phyloP scores from a whole-genome alignment of 2,888 invertebrate species.

The Myathropa florea region DNA sequence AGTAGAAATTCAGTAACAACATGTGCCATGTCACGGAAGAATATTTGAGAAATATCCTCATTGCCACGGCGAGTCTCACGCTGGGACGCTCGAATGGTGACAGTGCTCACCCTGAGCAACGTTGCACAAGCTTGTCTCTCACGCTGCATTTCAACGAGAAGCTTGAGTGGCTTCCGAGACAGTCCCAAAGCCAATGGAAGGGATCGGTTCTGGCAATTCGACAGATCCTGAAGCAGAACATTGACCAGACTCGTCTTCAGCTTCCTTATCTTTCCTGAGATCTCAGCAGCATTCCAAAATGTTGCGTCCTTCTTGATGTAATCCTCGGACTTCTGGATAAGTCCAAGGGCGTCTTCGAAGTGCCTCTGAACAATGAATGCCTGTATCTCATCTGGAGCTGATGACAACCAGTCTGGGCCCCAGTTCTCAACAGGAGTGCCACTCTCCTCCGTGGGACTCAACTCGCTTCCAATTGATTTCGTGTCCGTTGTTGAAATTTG shows the following conservation, averaged over 20 bases:
- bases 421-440: conserved; percentile 75
- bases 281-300: conserved; percentile 76
- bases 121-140: conserved; percentile 80
- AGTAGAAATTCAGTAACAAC: conserved; percentile 88
- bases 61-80: conserved; percentile 80
- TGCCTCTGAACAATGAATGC: conserved; percentile 97
- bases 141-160: conserved; percentile 83
- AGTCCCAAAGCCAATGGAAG: conserved; percentile 94
- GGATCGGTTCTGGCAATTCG: conserved; percentile 94
- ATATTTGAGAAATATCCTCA: conserved; percentile 83
- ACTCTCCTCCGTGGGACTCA: conserved; percentile 74
- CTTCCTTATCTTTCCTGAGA: conserved; percentile 83
- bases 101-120: conserved; percentile 78
- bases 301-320: conserved; percentile 80
- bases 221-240: conserved; percentile 92
- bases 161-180: conserved; percentile 89
- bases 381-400: conserved; percentile 96
- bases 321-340: conserved; percentile 87
- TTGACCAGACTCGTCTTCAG: conserved; percentile 90
- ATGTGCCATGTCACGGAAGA: conserved; percentile 86
- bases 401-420: conserved; percentile 92
- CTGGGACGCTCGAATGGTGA: conserved; percentile 78
- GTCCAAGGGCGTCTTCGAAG: conserved; percentile 93
- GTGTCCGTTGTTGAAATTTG: conserved; percentile 72
- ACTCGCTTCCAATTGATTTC: conserved; percentile 73